Conservation (phyloP, 2,113 vertebrate species). For the Ctenomys sociabilis region DNA sequence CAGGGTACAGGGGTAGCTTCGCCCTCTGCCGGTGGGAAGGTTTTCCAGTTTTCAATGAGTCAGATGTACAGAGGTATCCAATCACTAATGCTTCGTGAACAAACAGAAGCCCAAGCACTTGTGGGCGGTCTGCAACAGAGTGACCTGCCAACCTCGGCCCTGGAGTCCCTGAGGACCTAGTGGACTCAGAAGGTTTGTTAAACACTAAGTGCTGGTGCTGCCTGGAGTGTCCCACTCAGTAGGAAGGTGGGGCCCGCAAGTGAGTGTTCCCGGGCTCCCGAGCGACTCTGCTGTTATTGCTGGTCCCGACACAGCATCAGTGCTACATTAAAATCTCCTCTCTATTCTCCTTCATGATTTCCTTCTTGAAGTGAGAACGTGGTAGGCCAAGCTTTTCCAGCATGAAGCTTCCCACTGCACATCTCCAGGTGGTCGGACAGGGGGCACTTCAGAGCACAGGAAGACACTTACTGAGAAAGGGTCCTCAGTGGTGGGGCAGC, state of each 20-base stretch:
- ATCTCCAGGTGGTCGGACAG: not conserved
- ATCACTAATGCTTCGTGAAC: not conserved
- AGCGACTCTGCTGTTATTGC: not conserved
- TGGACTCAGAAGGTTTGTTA: not conserved
- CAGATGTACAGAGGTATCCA: no score
- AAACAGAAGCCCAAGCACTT: not conserved
- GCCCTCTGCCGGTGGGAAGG: no score
- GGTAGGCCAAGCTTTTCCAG: not conserved
- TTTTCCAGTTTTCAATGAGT: not conserved
- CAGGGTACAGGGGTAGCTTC: not conserved
- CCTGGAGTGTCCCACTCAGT: not conserved
- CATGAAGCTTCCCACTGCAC: fast-evolving
- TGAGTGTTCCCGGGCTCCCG: fast-evolving
- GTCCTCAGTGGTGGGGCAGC: fast-evolving
- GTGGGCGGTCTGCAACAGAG: not conserved
- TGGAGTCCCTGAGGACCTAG: fast-evolving
- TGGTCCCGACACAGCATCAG: not conserved
- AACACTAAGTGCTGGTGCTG: no score
- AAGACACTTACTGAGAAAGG: fast-evolving
- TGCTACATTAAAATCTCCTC: not conserved
- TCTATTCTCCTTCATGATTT: not conserved
- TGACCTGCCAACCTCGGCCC: not conserved
- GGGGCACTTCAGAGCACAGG: not conserved
- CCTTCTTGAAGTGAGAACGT: not conserved
- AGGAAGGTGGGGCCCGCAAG: fast-evolving